Evolutionary conservation across 2,113 vertebrate species (phyloP), one percentile per base, ranked within the genome.

Genomic region (Myrmecophaga tridactyla): DNA sequence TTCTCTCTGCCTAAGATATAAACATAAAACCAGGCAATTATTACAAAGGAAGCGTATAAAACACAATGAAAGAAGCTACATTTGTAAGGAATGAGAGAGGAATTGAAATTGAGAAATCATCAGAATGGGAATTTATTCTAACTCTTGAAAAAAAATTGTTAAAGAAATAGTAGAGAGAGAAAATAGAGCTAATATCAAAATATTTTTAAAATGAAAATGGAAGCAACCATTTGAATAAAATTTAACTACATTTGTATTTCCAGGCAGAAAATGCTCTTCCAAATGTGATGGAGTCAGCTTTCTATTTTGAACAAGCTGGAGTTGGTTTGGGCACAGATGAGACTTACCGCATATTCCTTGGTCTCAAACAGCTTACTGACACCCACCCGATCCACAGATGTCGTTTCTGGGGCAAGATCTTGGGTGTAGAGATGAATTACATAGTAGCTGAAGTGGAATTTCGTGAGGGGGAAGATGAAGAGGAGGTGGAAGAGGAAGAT

Each of bases 401-500:
- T 93, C 98, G 99, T 63, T 98, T 99, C 95, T 99, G 99, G 99
- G 99, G 99, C 11, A 99, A 99, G 96, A 99, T 99, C 91, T 94
- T 99, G 89, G 99, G 99, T 23, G 97, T 97, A 39, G 97, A 99
- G 88, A 98, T 96, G 96, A 99, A 98, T 98, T 99, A 99, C 41
- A 98, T 99, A 83, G 93, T 99, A 81, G 99, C 99, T 41, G 99
- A 99, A 98, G 99, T 98, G 41, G 98, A 99, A 87, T 98, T 98
- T 87, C 97, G 95, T 41, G 99, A 99, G 12, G 98, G 98, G 9
- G 99, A 98, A 87, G 99, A 99, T 36, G 99, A 99, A 14, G 99
- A 99, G 39, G 99, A 99, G 78, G 86, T 96, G 18, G 98, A 90
- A 51, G 70, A 94, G 1, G 98, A 99, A 82, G 98, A 96, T 27